Base-by-base conservation (phyloP, 2,113 vertebrate species). In the Syngnathus typhle region DNA sequence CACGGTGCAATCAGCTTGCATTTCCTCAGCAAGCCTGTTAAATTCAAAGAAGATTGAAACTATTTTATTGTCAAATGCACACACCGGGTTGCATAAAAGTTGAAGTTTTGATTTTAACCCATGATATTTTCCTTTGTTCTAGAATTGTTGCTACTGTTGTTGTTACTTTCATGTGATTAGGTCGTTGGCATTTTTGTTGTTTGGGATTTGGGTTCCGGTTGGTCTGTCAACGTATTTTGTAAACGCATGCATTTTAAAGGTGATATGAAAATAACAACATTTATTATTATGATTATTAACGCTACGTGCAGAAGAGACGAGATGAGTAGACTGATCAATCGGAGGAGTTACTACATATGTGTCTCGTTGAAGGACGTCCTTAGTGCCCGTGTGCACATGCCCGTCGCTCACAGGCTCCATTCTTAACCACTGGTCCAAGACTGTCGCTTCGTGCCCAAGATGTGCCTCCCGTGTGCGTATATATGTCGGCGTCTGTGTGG, bases 401-500 rank as follows among this genome's bases (percentile, higher is more conserved):
- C 18, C 11, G n/a, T 56, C n/a, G 1, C 9, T 39, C 10, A n/a
- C 37, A 19, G 18, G 16, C 18, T 39, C 58, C 36, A 7, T 39
- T 43, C 8, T 59, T 19, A 19, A 60, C 3, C 13, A 19, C 56
- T 59, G 13, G 6, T 60, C 36, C 18, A 21, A 37, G 36, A 18
- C 16, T 5, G 32, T 1, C 56, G 32, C n/a, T 18, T 2, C 1
- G 15, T 18, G 11, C 2, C 32, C 0, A 18, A 60, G 58, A 37
- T 37, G 58, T 8, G 8, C 16, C 19, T 55, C 27, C n/a, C 2
- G 2, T 55, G 27, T 41, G 61, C 39, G 7, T 65, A 43, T 63
- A 43, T 63, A 18, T 64, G 52, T 51, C 59, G 59, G 44, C 44
- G 55, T 52, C 52, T 67, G 67, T 58, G 74, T 79, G 75, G 46